A percentile compares a stretch with the other conserved stretches of the same genome.
Conservation (phyloP, 2,113 vertebrate genomes). For the Dipodomys spectabilis region DNA sequence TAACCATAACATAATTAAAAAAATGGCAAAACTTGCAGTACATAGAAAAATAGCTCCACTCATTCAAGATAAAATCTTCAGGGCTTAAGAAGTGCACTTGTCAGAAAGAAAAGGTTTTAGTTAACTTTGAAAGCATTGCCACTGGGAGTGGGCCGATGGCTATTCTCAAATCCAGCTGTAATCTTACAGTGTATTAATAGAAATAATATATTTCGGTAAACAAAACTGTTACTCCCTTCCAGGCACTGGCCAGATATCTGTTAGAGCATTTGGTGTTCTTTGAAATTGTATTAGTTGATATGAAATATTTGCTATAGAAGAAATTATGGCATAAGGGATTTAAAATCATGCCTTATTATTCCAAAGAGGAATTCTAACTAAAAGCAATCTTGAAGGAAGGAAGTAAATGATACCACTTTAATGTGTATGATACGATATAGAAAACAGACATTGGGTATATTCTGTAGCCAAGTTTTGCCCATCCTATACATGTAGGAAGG, state of each 20-base stretch:
- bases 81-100: neutral
- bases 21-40: slow-evolving; percentile 50
- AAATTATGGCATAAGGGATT: neutral
- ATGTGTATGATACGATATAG: neutral
- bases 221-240: neutral
- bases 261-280: neutral
- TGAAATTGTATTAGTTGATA: neutral
- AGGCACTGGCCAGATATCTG: slow-evolving; percentile 31
- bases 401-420: neutral
- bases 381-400: neutral
- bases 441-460: neutral
- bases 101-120: slow-evolving; percentile 28
- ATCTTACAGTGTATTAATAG: slow-evolving; percentile 15
- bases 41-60: neutral
- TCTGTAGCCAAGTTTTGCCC: neutral
- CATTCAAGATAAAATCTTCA: slow-evolving; percentile 47
- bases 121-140: slow-evolving; percentile 22
- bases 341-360: neutral
- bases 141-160: neutral
- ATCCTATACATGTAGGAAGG: neutral
- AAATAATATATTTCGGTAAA: neutral
- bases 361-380: neutral
- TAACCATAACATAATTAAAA: slow-evolving; percentile 53
- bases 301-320: neutral
- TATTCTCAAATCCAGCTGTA: neutral